phyloP scores from a whole-genome alignment of 2,113 vertebrate species.

The Capricornis sumatraensis region DNA sequence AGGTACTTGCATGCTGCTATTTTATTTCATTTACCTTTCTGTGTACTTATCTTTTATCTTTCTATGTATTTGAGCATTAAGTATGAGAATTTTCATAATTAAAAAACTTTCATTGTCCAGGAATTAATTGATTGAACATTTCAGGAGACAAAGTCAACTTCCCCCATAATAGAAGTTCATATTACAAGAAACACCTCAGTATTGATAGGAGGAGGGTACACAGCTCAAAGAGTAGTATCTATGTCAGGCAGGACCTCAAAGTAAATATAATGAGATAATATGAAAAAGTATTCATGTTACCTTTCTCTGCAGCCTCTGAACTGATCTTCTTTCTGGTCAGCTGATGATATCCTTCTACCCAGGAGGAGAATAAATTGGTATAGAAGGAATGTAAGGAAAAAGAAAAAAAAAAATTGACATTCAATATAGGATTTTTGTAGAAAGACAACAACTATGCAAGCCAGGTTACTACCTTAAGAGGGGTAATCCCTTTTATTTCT shows the following conservation, averaged over 20 bases:
- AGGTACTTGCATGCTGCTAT: not conserved
- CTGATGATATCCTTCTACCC: not conserved
- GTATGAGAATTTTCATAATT: not conserved
- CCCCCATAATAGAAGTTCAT: not conserved
- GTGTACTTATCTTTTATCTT: not conserved
- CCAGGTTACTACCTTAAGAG: not conserved
- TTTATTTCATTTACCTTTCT: constrained; percentile 38
- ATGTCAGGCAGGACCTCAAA: not conserved
- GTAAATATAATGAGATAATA: not conserved
- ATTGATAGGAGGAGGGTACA: not conserved
- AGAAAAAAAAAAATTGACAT: not conserved
- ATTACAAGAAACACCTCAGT: not conserved
- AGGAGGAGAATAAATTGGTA: not conserved
- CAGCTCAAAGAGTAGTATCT: not conserved
- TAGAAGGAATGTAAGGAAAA: not conserved
- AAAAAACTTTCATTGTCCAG: not conserved
- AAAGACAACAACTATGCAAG: not conserved
- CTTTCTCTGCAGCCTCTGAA: constrained; percentile 2
- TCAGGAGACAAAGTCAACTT: constrained; percentile 18
- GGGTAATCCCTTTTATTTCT: not conserved
- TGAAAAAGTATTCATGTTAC: not conserved
- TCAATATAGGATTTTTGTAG: not conserved
- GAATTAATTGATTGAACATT: constrained; percentile 35
- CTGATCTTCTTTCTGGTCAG: not conserved
- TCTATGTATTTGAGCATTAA: not conserved